phyloP scores from a whole-genome alignment of 2,113 vertebrate genomes.

The Trichomycterus rosablanca region DNA sequence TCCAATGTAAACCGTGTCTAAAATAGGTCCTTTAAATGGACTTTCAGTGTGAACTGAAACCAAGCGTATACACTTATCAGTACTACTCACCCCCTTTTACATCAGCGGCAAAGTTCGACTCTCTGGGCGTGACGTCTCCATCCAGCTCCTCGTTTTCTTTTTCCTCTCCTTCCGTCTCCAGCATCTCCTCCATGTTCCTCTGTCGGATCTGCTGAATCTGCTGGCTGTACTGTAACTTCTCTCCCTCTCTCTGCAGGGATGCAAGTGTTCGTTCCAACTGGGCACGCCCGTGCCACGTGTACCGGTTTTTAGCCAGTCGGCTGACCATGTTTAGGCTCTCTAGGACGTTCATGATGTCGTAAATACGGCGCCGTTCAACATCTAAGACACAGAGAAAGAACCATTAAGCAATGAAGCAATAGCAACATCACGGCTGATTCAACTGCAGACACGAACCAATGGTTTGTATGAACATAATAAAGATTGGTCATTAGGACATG shows the following conservation, averaged over 20 bases:
- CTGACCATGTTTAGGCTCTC: slow-evolving; percentile 98
- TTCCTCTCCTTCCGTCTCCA: slow-evolving; percentile 63
- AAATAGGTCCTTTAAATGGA: too few species aligned
- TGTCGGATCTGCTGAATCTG: slow-evolving; percentile 86
- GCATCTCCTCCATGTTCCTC: slow-evolving; percentile 69
- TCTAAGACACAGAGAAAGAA: slow-evolving; percentile 54
- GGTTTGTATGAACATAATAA: too few species aligned
- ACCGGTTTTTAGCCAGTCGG: slow-evolving; percentile 90
- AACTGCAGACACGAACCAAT: too few species aligned
- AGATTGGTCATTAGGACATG: too few species aligned
- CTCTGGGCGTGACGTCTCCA: slow-evolving; percentile 37
- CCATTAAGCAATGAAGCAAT: too few species aligned
- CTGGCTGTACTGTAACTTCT: slow-evolving; percentile 78
- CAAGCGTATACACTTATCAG: too few species aligned
- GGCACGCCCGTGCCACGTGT: slow-evolving; percentile 83
- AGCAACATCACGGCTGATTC: too few species aligned
- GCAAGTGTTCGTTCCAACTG: slow-evolving; percentile 83
- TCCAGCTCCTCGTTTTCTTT: slow-evolving; percentile 63
- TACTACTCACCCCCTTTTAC: slow-evolving; percentile 83
- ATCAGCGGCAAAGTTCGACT: slow-evolving; percentile 75
- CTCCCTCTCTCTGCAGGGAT: slow-evolving; percentile 75
- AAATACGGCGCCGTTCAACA: slow-evolving; percentile 90
- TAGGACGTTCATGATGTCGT: slow-evolving; percentile 94
- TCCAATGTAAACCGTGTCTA: too few species aligned
- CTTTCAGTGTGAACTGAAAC: too few species aligned